Evolutionary conservation across 2,797 vertebrate species (phyloP).

Genomic region (Oreonectes daqikongensis): DNA sequence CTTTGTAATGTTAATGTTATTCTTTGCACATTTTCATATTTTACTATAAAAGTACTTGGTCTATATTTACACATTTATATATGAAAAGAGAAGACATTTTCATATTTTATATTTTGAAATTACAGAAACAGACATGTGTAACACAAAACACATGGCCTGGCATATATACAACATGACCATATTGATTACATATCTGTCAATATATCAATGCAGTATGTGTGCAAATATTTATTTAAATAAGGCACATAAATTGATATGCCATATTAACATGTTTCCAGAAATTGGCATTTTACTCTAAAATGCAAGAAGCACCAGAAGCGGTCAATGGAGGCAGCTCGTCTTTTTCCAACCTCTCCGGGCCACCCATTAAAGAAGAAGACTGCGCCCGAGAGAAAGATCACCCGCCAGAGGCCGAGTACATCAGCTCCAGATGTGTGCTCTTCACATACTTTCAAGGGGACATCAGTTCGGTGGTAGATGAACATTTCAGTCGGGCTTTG

Average conservation of each 20-base stretch:
- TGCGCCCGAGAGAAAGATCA: constrained; percentile 89
- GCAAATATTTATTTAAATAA: neutral
- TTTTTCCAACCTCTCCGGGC: constrained; percentile 76
- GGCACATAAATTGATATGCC: neutral
- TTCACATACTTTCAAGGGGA: constrained; percentile 98
- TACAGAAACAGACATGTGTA: neutral
- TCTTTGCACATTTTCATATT: no score
- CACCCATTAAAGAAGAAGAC: constrained; percentile 94
- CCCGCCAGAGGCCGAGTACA: constrained; percentile 93
- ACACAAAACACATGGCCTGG: neutral
- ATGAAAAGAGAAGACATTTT: no score
- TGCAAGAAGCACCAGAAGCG: constrained; percentile 92
- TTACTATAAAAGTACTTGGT: no score
- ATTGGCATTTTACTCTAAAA: constrained; percentile 95
- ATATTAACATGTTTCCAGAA: constrained; percentile 75
- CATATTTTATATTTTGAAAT: neutral
- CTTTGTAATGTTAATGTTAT: no score
- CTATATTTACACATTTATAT: no score
- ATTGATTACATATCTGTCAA: neutral
- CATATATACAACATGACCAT: neutral
- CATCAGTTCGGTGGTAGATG: constrained; percentile 95
- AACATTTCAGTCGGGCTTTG: constrained; percentile 96
- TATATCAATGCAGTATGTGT: neutral
- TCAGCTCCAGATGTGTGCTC: constrained; percentile 92
- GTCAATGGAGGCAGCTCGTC: constrained; percentile 72